These are phyloP conservation scores for Prunella fulvescens DNA, from an alignment of 2,113 vertebrate genomes.

Conservation along the genomic window DNA sequence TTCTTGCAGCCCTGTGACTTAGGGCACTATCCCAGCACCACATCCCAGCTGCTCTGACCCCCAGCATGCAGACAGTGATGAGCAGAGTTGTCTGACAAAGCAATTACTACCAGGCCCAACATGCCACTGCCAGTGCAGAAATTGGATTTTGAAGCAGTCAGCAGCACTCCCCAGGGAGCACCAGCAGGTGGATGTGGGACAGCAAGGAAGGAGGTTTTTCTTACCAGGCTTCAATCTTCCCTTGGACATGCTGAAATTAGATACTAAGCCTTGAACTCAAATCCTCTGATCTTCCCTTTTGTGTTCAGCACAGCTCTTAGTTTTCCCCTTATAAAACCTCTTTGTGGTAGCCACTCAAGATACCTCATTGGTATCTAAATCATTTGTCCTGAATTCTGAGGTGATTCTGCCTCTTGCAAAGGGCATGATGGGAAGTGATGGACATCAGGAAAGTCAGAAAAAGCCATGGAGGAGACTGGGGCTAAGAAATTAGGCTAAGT, in stretches of 20 bases:
- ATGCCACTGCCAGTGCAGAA: background rate
- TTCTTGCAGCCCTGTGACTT: background rate
- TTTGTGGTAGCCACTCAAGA: background rate
- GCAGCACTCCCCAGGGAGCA: background rate
- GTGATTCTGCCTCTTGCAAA: background rate
- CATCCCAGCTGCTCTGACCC: accelerated
- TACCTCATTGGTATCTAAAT: background rate
- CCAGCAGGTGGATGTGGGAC: accelerated
- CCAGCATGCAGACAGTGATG: accelerated
- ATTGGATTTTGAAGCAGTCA: background rate
- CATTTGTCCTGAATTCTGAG: background rate
- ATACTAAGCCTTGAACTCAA: background rate
- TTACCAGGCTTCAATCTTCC: background rate
- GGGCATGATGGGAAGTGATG: background rate
- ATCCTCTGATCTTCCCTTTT: background rate
- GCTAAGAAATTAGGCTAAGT: background rate
- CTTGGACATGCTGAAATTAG: background rate
- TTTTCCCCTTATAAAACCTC: background rate
- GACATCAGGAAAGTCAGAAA: background rate
- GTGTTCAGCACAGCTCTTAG: background rate
- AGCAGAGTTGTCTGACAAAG: background rate
- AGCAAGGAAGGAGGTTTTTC: background rate
- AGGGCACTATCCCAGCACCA: background rate
- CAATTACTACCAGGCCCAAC: background rate
- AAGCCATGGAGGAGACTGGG: background rate